Evolutionary conservation across 2,888 invertebrate species (phyloP).

Genomic region (Troglohyphantes excavatus): DNA sequence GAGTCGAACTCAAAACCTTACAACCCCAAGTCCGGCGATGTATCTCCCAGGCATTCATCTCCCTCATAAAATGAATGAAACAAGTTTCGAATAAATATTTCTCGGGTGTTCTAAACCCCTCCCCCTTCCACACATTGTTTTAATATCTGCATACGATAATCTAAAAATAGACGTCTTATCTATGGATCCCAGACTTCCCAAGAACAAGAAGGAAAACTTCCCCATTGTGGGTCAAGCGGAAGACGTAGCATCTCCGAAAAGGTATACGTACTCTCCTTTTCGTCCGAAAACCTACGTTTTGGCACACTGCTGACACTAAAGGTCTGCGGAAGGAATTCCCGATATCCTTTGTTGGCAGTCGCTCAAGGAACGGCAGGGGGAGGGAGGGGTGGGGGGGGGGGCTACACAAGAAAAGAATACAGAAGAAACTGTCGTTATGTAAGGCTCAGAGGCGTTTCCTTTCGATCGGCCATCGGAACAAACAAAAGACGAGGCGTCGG

Average conservation of each 20-base stretch:
- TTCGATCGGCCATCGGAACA: constrained; percentile 19
- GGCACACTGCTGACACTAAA: constrained; percentile 37
- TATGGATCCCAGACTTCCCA: background rate
- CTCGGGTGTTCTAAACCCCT: too few relatives aligned
- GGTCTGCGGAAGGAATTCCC: constrained; percentile 38
- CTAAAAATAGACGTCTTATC: background rate
- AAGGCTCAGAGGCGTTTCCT: background rate
- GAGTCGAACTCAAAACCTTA: too few relatives aligned
- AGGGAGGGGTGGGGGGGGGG: background rate
- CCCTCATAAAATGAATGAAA: too few relatives aligned
- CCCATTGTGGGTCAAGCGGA: constrained; percentile 29
- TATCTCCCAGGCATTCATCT: too few relatives aligned
- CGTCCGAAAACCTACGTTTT: constrained; percentile 30
- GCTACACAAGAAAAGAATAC: background rate
- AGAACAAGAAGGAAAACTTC: background rate
- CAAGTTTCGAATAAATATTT: too few relatives aligned
- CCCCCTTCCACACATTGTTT: background rate
- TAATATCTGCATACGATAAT: background rate
- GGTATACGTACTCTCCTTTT: constrained; percentile 40
- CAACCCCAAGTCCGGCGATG: too few relatives aligned
- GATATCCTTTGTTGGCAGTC: constrained; percentile 33
- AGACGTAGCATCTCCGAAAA: constrained; percentile 27
- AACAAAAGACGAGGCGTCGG: constrained; percentile 11
- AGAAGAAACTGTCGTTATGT: constrained; percentile 25
- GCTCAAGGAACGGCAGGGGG: constrained; percentile 17